Base-by-base conservation (phyloP, 1,140 invertebrate species). In the Lordiphosa collinella region DNA sequence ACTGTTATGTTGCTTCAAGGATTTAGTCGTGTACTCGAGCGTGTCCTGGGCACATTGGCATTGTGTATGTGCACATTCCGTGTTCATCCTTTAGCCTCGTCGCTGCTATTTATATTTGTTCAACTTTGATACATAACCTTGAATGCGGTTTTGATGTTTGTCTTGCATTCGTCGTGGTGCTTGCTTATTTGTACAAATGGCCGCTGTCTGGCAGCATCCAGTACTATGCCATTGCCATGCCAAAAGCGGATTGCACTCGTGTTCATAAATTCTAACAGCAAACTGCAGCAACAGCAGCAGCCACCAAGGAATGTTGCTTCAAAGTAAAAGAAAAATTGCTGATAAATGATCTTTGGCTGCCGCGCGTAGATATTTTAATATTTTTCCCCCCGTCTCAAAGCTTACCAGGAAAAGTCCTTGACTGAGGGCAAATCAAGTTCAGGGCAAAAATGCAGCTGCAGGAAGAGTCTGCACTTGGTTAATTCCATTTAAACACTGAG, bases 401-500 rank as follows among this genome's bases (percentile, higher is more conserved):
- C 7, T 52, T 34, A 38, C 53, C 73, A 46, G 55, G 37, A 50
- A 51, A 86, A 86, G 84, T 86, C 78, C 84, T 87, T 87, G 78
- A 61, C 62, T 72, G 53, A 87, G 84, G 84, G 85, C 84, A 87
- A 85, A 87, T 87, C 84, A 87, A 87, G 84, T 87, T 87, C 78
- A 87, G 67, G 61, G 76, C 57, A 59, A 40, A 47, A 56, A 25
- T 44, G 56, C 36, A 29, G 32, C 35, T 56, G 36, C 69, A 54
- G 49, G 31, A 36, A 50, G 11, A 29, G 22, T 44, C 41, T 50
- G 44, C 68, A 56, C 52, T 72, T 55, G 63, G 38, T 59, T 74
- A 70, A 69, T 61, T 66, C 63, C 63, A 66, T 63, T 67, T 66
- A 66, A 66, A 66, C 63, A 66, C 63, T 67, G 62, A 40, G 25